Evolutionary conservation across 2,888 invertebrate genomes (phyloP), one percentile per base, ranked within the genome.

Genomic region (Trilocha varians): DNA sequence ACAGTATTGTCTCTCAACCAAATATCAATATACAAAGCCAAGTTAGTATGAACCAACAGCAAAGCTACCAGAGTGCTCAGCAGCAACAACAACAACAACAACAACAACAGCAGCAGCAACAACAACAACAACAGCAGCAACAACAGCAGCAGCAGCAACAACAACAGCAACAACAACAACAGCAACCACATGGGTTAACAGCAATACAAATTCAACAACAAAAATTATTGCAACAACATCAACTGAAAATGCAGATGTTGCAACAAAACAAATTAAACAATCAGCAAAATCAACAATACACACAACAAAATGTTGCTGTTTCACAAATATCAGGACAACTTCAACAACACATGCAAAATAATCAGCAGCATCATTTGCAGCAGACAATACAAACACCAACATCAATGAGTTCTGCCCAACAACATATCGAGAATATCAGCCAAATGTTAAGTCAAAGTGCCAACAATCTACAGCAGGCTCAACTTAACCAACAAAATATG

Each of bases 361-460:
- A 59, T 41, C 84, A 86, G 44, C 83, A 83, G 46, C 79, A 78
- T 47, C 62, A 85, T 46, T 86, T 85, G 46, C 79, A 82, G 47
- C 77, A 63, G 41, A 71, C 79, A 16, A 75, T 63, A 43, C 83
- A 80, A 49, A 66, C 72, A 2, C 61, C 76, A 2, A 78, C 77
- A 13, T 70, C 88, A 32, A 87, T 89, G 65, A 88, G 82, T 40
- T 89, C 89, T 35, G 90, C 90, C 13, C 84, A 84, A 50, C 89
- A 90, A 50, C 87, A 89, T 50, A 90, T 90, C 62, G 89, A 90
- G 53, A 82, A 88, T 36, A 89, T 88, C 14, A 87, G 87, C 35
- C 90, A 90, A 53, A 84, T 85, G 84, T 56, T 85, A 25, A 85
- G 85, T 53, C 85, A 85, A 44, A 84, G 83, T 60, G 83, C 84